Conservation (phyloP, 2,113 vertebrate genomes). For the Odocoileus hemionus region DNA sequence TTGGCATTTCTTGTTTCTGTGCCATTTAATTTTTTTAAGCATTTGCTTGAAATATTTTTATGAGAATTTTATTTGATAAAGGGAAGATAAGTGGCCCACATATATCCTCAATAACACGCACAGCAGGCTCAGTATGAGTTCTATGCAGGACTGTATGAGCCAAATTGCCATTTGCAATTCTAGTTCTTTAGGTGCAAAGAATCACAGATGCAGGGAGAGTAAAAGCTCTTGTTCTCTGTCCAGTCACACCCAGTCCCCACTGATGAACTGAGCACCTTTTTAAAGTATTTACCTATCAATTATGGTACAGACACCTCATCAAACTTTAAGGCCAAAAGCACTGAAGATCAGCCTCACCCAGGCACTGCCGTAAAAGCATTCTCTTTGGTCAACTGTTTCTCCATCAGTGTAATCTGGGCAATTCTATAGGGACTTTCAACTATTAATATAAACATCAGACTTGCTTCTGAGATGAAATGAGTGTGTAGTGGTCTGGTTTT, state of each 20-base stretch:
- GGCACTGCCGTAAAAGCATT: neutral
- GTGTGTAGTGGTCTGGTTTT: neutral
- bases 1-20: neutral
- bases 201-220: neutral
- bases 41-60: neutral
- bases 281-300: neutral
- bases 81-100: neutral
- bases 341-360: neutral
- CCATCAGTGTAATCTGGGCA: neutral
- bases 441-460: neutral
- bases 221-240: neutral
- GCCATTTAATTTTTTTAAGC: neutral
- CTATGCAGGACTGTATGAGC: neutral
- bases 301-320: neutral
- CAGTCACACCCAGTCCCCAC: neutral
- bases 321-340: constrained; percentile 4
- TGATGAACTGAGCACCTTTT: neutral
- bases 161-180: neutral
- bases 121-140: neutral
- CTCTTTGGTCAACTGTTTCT: neutral
- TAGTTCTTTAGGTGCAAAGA: neutral
- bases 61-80: neutral
- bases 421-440: neutral
- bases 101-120: neutral
- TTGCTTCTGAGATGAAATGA: neutral